phyloP scores from a whole-genome alignment of 2,113 vertebrate genomes.

The Pygoscelis adeliae region DNA sequence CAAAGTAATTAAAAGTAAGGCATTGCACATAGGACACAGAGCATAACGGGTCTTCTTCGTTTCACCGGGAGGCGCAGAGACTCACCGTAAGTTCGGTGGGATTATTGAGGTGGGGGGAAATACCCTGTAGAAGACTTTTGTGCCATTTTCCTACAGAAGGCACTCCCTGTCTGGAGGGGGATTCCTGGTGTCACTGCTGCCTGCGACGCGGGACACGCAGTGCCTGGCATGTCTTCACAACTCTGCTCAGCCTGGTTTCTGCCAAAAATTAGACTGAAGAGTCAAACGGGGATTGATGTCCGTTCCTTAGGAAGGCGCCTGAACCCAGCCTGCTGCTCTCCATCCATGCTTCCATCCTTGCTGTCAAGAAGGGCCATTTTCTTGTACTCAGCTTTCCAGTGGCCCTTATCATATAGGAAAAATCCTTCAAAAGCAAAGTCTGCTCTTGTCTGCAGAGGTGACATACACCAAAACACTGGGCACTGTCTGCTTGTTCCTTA shows the following conservation, averaged over 20 bases:
- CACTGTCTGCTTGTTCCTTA: no score
- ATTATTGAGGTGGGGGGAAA: rapidly evolving
- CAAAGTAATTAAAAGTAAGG: neutral
- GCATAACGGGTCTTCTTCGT: rapidly evolving
- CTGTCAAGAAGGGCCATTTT: neutral
- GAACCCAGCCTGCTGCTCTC: neutral
- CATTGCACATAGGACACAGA: neutral
- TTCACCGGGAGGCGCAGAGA: no score
- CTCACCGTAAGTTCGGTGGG: rapidly evolving
- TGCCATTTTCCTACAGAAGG: rapidly evolving
- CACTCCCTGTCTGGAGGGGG: neutral
- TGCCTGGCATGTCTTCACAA: rapidly evolving
- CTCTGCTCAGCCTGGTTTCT: no score
- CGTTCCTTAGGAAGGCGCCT: neutral
- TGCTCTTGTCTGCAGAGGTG: neutral
- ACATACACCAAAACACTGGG: rapidly evolving
- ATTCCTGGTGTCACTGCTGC: neutral
- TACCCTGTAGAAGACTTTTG: neutral
- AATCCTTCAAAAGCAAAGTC: neutral
- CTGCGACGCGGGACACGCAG: rapidly evolving
- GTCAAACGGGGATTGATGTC: rapidly evolving
- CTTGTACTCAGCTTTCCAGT: neutral
- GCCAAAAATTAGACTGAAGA: no score
- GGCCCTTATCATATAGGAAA: neutral
- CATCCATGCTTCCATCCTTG: neutral